Percentiles rank a stretch among this genome's conserved stretches.
phyloP scores from a whole-genome alignment of 2,797 vertebrate genomes.

The Pangasius krempfi region DNA sequence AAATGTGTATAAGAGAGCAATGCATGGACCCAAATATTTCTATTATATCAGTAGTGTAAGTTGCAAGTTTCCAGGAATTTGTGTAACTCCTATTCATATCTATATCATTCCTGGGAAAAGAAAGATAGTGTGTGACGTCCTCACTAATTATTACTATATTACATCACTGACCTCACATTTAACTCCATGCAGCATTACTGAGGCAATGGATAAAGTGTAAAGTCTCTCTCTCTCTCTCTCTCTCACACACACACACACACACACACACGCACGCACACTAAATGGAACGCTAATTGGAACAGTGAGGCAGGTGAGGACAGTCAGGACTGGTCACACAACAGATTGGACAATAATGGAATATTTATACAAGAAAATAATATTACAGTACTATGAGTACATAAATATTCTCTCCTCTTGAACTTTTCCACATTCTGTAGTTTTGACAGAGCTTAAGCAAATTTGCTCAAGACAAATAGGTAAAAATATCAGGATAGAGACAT shows the following conservation, averaged over 20 bases:
- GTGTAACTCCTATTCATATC: neutral
- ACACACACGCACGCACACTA: neutral
- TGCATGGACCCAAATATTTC: neutral
- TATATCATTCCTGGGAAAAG: neutral
- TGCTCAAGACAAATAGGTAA: neutral
- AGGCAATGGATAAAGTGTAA: neutral
- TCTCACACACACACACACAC: neutral
- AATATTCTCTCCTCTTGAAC: neutral
- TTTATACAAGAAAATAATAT: neutral
- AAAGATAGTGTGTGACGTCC: neutral
- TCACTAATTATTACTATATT: slow-evolving; percentile 2
- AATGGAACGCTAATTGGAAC: neutral
- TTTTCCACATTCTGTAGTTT: neutral
- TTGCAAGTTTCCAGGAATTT: neutral
- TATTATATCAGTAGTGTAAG: neutral
- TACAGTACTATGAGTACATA: neutral
- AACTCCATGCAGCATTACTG: neutral
- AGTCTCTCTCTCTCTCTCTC: neutral
- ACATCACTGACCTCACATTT: neutral
- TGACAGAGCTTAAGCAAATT: neutral
- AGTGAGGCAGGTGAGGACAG: neutral
- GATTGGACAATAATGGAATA: neutral
- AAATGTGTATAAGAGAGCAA: neutral
- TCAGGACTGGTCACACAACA: neutral
- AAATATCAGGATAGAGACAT: neutral